These are phyloP conservation scores for Camponotus pennsylvanicus DNA, from an alignment of 1,140 invertebrate species.

Conservation along the genomic window DNA sequence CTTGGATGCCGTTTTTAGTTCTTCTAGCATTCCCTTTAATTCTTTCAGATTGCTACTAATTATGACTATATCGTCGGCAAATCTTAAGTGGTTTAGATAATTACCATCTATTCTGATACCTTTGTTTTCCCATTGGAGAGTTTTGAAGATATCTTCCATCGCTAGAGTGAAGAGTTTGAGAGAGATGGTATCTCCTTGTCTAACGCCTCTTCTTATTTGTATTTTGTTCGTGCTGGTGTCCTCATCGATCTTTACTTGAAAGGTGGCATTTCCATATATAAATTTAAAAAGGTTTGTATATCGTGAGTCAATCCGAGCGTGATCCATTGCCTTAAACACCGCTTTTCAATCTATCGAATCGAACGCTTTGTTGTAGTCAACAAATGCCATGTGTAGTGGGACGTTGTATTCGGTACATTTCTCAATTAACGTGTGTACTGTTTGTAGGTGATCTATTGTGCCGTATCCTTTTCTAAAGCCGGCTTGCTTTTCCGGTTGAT, in stretches of 20 bases:
- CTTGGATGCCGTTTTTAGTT: neutral
- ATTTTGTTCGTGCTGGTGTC: neutral
- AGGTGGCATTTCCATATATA: neutral
- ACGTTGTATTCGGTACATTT: neutral
- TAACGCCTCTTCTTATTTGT: neutral
- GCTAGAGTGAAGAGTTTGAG: neutral
- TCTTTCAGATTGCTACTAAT: neutral
- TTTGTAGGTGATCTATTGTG: neutral
- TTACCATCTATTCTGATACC: neutral
- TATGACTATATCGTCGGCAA: neutral
- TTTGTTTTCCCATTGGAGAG: neutral
- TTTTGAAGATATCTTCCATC: neutral
- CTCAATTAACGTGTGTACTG: neutral
- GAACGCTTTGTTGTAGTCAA: neutral
- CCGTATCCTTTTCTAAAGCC: neutral
- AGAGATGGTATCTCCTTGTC: neutral
- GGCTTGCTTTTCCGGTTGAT: neutral
- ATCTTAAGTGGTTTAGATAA: neutral
- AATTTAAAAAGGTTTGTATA: neutral
- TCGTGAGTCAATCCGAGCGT: neutral
- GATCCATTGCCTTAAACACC: neutral
- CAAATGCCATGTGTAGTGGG: neutral
- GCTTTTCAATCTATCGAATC: neutral
- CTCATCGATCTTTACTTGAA: neutral
- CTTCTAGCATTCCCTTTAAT: neutral